These are phyloP conservation scores for Ailuropoda melanoleuca DNA, from an alignment of 2,113 vertebrate genomes.

Conservation along the genomic window DNA sequence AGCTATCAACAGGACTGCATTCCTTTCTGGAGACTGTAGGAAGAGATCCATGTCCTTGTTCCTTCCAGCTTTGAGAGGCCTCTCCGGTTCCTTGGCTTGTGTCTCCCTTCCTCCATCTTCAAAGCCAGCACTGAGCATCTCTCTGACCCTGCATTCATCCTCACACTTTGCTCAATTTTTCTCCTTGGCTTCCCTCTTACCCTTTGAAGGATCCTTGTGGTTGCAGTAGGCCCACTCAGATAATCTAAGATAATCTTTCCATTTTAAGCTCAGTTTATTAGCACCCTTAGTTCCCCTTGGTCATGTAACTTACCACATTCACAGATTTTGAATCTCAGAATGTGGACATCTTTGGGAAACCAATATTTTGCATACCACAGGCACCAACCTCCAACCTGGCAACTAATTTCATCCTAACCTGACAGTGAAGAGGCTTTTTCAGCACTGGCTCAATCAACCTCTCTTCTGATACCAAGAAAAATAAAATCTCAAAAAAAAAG, in stretches of 20 bases:
- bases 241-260: not conserved
- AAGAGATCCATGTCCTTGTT: not conserved
- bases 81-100: not conserved
- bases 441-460: not conserved
- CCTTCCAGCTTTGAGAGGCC: not conserved
- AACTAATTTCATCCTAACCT: not conserved
- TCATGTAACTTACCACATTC: not conserved
- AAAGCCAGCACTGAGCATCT: not conserved
- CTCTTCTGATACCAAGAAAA: not conserved
- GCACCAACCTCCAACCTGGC: not conserved
- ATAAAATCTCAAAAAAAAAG: constrained; percentile 13
- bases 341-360: not conserved
- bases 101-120: not conserved
- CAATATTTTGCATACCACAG: not conserved
- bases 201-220: not conserved
- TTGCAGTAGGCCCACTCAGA: not conserved
- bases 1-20: not conserved
- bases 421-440: not conserved
- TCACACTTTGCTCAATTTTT: not conserved
- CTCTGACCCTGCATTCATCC: not conserved
- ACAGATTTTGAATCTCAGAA: not conserved
- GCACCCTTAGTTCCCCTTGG: not conserved
- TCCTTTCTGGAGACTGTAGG: not conserved
- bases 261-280: not conserved
- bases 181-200: not conserved